Evolutionary conservation across 2,113 vertebrate genomes (phyloP).

Genomic region (Vicugna pacos): DNA sequence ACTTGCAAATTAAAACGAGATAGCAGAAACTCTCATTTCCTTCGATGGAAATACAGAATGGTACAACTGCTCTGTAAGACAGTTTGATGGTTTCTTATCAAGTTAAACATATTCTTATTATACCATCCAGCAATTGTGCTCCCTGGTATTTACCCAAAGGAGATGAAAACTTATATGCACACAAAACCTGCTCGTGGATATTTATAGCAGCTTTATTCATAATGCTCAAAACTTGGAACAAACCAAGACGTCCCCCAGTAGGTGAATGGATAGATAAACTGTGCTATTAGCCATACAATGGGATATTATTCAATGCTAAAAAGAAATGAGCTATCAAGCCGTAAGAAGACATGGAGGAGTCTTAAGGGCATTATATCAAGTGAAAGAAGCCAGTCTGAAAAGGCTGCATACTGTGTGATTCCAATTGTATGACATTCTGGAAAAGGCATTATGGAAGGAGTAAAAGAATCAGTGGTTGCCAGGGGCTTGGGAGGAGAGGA

Average conservation of each 20-base stretch:
- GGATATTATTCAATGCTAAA: not conserved
- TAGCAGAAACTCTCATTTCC: not conserved
- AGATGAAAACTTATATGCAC: not conserved
- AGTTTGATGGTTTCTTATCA: not conserved
- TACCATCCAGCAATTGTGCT: not conserved
- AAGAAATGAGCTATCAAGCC: not conserved
- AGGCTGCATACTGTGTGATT: not conserved
- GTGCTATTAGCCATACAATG: not conserved
- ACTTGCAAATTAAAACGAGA: not conserved
- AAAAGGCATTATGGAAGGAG: not conserved
- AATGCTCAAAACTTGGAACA: constrained; percentile 7
- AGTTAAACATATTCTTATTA: not conserved
- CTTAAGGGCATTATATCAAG: not conserved
- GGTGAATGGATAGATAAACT: not conserved
- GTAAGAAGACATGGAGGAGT: not conserved
- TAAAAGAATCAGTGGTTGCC: not conserved
- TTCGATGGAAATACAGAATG: not conserved
- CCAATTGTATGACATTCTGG: not conserved
- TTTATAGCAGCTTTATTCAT: constrained; percentile 1
- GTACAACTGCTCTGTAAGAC: not conserved
- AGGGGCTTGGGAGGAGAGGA: not conserved
- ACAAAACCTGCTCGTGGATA: not conserved
- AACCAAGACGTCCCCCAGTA: not conserved
- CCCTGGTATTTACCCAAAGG: not conserved
- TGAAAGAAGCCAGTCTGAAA: constrained; percentile 12